Evolutionary conservation across 2,797 vertebrate species (phyloP), one percentile per base, ranked within the genome.

Genomic region (Alexandromys oeconomus): DNA sequence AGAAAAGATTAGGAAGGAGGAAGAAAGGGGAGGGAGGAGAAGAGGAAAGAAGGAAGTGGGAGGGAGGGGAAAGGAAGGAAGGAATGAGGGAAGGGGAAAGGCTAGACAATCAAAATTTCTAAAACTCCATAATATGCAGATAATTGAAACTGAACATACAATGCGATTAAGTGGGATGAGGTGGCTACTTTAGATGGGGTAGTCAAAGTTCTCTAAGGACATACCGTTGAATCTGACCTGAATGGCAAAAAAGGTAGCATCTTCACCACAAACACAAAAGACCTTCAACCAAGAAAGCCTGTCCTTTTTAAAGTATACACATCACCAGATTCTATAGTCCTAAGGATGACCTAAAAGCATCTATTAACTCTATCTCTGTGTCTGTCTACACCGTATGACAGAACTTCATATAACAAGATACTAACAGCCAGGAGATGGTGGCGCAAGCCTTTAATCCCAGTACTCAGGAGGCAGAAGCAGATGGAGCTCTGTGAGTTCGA

Each of bases 101-200:
- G 21, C 57, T 9, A 61, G 23, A n/a, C 23, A 57, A 54, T 21
- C 15, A 87, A 51, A n/a, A 86, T 19, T 87, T 88, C 67, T 73
- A 86, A 94, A 96, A 90, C 27, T 87, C 29, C 43, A 57, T 78
- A 82, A 65, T 79, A 71, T 46, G 23, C 48, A 96, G 69, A 27
- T 85, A 74, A 89, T 67, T 86, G 78, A 89, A 97, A 73, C 14
- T 59, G 46, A 96, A 46, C 40, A 4, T 1, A 25, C 74, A 27
- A 40, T 71, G 17, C 67, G 46, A 80, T 34, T 82, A 27, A 65
- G 85, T 46, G 5, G 61, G 5, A 29, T 15, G 88, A 17, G 15
- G 6, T n/a, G 1, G 57, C 69, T 61, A 1, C 25, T 77, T 71
- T 71, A 29, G 34, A 67, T 84, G 29, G 23, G 8, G 25, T 40